Base-by-base conservation (phyloP, 2,113 vertebrate species). In the Crypturellus undulatus region DNA sequence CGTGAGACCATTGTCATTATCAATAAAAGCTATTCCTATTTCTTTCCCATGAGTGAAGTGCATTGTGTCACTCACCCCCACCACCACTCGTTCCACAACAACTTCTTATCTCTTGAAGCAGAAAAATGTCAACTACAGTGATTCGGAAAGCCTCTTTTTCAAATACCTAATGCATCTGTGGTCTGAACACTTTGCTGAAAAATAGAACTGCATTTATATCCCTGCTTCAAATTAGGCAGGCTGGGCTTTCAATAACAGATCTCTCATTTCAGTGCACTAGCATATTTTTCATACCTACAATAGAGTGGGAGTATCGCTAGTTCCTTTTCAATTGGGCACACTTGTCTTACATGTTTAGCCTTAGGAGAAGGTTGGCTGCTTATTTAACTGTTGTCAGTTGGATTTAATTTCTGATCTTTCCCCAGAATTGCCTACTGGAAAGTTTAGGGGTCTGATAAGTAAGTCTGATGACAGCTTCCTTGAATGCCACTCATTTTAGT, bases 341-440 rank as follows among this genome's bases (percentile, higher is more conserved):
- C 15, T 62, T 34, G 9, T 45, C 30, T 30, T 28, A 63, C 0
- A 0, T 43, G 10, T 32, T n/a, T 30, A 58, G 3, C 8, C 43
- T 0, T 2, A 77, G 24, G 0, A 77, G 4, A 38, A 79, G 40
- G 4, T 79, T 60, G 16, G 9, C 1, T 43, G 17, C 62, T 62
- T 30, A 62, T 5, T 10, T 86, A 43, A 28, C 1, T 42, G n/a
- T 64, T 82, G 16, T 12, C 52, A 86, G 9, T 3, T 1, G 9
- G 3, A 8, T 25, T n/a, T 58, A n/a, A 43, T 78, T 80, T 71
- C 20, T 63, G 12, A 2, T 20, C 72, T 84, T 92, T 43, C 8
- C 24, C 49, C 2, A 0, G 1, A 40, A 56, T 71, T 71, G 84
- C 8, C 9, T 14, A 32, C 11, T 68, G 45, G 10, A 70, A 67